phyloP scores from a whole-genome alignment of 2,797 vertebrate species.

The Staurois parvus region DNA sequence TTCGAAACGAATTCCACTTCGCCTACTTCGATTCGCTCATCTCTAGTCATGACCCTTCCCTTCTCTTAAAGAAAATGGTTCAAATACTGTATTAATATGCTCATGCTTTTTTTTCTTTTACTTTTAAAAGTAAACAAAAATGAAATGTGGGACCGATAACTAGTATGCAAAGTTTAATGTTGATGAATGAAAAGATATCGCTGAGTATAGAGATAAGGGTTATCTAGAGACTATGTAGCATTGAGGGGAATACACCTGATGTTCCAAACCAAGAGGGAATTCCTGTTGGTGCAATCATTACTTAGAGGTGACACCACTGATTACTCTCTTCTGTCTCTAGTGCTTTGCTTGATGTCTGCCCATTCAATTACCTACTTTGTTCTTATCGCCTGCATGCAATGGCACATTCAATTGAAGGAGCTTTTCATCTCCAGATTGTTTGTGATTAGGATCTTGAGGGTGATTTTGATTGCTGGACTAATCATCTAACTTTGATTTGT shows the following conservation, averaged over 20 bases:
- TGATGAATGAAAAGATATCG: too few relatives aligned
- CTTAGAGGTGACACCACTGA: constrained; percentile 30
- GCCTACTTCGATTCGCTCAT: too few relatives aligned
- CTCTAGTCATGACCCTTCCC: too few relatives aligned
- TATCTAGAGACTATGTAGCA: neutral
- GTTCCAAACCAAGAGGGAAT: neutral
- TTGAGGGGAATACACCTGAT: neutral
- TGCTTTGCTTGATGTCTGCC: constrained; percentile 31
- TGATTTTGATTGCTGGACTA: constrained; percentile 16
- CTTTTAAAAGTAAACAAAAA: too few relatives aligned
- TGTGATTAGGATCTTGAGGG: constrained; percentile 29
- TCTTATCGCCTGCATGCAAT: constrained; percentile 18
- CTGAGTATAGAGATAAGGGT: neutral
- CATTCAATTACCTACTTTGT: constrained; percentile 18
- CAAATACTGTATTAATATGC: too few relatives aligned
- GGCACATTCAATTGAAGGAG: constrained; percentile 24
- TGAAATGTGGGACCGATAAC: too few relatives aligned
- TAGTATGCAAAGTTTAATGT: too few relatives aligned
- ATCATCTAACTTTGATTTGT: constrained; percentile 33
- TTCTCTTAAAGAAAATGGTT: too few relatives aligned
- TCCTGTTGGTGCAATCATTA: constrained; percentile 5
- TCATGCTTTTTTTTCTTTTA: too few relatives aligned
- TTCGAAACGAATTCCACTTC: too few relatives aligned
- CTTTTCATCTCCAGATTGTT: constrained; percentile 14
- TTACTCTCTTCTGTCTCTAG: constrained; percentile 17